Percentiles rank a stretch among this genome's conserved stretches.
phyloP scores from a whole-genome alignment of 2,797 vertebrate genomes.

The Gambusia yucatana region DNA sequence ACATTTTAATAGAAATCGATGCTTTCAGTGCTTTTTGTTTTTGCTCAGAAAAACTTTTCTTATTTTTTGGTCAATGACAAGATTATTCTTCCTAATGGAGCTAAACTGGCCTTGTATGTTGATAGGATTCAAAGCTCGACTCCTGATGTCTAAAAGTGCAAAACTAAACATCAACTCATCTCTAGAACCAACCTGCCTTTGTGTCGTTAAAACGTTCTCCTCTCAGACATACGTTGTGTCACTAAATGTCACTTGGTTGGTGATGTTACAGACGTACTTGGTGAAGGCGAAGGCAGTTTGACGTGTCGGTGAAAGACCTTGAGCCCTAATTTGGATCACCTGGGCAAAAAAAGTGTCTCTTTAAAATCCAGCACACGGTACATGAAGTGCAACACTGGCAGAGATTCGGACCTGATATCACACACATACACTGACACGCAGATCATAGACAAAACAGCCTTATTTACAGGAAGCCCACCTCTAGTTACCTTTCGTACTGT shows the following conservation, averaged over 20 bases:
- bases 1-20: not conserved
- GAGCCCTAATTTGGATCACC: slow-evolving; percentile 42
- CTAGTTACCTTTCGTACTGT: slow-evolving; percentile 16
- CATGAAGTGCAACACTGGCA: slow-evolving; percentile 40
- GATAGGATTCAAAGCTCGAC: not conserved
- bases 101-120: not conserved
- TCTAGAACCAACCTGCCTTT: not conserved
- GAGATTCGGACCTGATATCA: slow-evolving; percentile 26
- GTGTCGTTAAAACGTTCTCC: not conserved
- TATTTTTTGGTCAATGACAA: not conserved
- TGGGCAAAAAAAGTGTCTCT: slow-evolving; percentile 39
- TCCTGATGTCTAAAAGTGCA: not conserved
- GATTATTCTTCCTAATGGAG: not conserved
- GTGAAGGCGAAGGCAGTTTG: slow-evolving; percentile 29
- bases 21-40: not conserved
- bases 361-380: slow-evolving; percentile 58
- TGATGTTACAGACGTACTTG: slow-evolving; percentile 33
- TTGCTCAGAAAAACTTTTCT: too few relatives aligned
- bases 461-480: slow-evolving; percentile 61
- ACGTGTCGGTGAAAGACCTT: slow-evolving; percentile 33
- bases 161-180: not conserved
- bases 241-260: slow-evolving; percentile 20
- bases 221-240: not conserved
- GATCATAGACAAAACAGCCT: slow-evolving; percentile 13
- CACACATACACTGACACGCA: slow-evolving; percentile 44